phyloP scores from a whole-genome alignment of 2,888 invertebrate genomes.

The Hyles lineata region DNA sequence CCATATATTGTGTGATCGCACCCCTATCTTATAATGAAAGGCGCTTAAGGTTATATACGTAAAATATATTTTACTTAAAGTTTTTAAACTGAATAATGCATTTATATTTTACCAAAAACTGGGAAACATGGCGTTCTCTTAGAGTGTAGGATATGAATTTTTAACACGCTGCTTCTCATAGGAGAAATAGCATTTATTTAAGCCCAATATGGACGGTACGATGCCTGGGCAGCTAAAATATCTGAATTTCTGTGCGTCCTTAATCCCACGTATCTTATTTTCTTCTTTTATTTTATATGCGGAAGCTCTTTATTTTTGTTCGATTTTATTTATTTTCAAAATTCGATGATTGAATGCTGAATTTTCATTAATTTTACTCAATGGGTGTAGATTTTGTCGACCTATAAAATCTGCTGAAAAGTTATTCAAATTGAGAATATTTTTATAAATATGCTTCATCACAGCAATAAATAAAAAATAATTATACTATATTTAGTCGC shows the following conservation, averaged over 20 bases:
- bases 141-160: slow-evolving; percentile 16
- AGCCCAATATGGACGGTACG: neutral
- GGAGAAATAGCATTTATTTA: slow-evolving; percentile 14
- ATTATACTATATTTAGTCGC: too few species aligned
- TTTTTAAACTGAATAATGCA: slow-evolving; percentile 5
- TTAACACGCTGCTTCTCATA: neutral
- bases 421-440: too few species aligned
- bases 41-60: neutral
- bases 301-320: neutral
- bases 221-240: neutral
- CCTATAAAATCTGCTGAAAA: too few species aligned
- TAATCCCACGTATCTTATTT: neutral
- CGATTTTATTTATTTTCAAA: neutral
- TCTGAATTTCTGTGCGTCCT: neutral
- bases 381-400: too few species aligned
- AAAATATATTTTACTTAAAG: slow-evolving; percentile 2
- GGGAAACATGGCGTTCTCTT: neutral
- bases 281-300: neutral
- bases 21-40: neutral
- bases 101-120: slow-evolving; percentile 4
- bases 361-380: too few species aligned
- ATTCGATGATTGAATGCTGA: neutral
- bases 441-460: too few species aligned
- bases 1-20: too few species aligned
- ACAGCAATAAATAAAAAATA: too few species aligned